Base-by-base conservation (phyloP, 2,113 vertebrate species). In the Todiramphus saurophagus region DNA sequence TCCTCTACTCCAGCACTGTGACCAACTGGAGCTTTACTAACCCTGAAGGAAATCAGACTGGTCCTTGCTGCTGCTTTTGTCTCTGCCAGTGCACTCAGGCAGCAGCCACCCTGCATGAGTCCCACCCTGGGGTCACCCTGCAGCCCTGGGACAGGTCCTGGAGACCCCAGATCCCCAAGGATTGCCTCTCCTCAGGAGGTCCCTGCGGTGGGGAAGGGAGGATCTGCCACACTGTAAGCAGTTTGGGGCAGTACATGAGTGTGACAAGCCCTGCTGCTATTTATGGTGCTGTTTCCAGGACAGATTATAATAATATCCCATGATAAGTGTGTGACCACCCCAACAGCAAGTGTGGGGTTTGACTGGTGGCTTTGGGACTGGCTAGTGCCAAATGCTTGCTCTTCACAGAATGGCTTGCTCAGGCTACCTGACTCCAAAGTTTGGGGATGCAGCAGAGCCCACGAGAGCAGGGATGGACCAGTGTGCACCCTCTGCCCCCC, bases 61-160 rank as follows among this genome's bases (percentile, higher is more conserved):
- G 43, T 43, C 50, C 44, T 56, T 0, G 1, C 24, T 37, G 74
- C 51, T 50, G 46, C 37, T 46, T 69, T 78, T 11, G 11, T 39
- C 67, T 78, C 82, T 53, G 43, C 19, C 17, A 23, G 27, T 8
- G 8, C 31, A 3, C 44, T 11, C 11, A 41, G 50, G 20, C 21
- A 82, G 44, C 51, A 24, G 50, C 37, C 33, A 12, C 46, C 28
- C 53, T 10, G 37, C 2, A 0, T 0, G 28, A 62, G 33, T 19
- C 48, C 66, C 1, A 0, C 35, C 55, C 41, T 2, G 1, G 31
- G 31, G 31, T n/a, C 8, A 37, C 2, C 44, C 50, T 18, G n/a
- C 56, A 41, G 41, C n/a, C 50, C 39, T 7, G 12, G 53, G 66
- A 39, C 16, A 13, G 23, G 28, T 20, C 46, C 68, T 35, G 74